Base-by-base conservation (phyloP, 1,140 invertebrate genomes). In the Mactra quadrangularis region DNA sequence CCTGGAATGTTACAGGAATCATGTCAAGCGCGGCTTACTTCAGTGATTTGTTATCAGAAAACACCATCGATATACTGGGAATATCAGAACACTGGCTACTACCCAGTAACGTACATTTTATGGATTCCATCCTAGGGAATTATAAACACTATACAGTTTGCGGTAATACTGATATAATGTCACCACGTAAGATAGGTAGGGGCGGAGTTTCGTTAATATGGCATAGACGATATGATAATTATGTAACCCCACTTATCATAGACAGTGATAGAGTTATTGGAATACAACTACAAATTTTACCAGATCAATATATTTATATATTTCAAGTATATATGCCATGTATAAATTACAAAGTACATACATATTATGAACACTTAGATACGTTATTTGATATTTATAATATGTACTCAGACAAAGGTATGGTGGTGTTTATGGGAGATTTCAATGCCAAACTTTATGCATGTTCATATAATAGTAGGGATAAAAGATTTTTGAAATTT, bases 1-100 rank as follows among this genome's bases (percentile, higher is more conserved):
- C 52, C 33, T 75, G 71, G 71, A 75, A 75, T 75, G 52, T 75
- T 31, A 57, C 71, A 17, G 71, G 53, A 17, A 15, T 75, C 22
- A 71, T 71, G 29, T 71, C 68, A 55, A 71, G 68, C 47, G 25
- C 68, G 15, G 52, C 68, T 4, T 75, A 75, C 47, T 55, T 75
- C 19, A 29, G 35, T 22, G 53, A 75, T n/a, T n/a, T 38, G 11
- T 35, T 75, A 2, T 41, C 19, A 17, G 13, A 57, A 45, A 11
- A 38, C 15, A 27, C 22, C 7, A 55, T 59, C 19, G 71, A 75
- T 45, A 27, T 75, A 57, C 64, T 57, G 50, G 74, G 74, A 35
- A 47, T 77, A 15, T 77, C 74, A 47, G 57, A 77, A 52, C 57
- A 77, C 50, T 64, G 17, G 17, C 29, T 77, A 38, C 29, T 22